Evolutionary conservation across 2,113 vertebrate species (phyloP).

Genomic region (Fulica atra): DNA sequence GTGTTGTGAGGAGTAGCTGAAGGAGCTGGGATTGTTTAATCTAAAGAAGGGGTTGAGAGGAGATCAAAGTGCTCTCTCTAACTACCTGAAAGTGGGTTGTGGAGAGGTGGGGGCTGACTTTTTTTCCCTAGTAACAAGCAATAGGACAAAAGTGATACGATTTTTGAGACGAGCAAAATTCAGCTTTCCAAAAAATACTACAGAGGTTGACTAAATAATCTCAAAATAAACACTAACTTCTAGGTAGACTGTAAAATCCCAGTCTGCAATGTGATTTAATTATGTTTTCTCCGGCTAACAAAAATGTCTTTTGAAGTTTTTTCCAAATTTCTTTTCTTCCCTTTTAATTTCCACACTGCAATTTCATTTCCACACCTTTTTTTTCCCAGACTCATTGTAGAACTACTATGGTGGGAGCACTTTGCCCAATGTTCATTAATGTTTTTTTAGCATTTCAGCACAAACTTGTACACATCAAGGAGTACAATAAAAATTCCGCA

Average conservation of each 20-base stretch:
- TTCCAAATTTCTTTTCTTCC: background rate
- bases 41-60: too few relatives aligned
- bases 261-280: background rate
- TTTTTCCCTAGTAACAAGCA: too few relatives aligned
- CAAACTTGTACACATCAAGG: background rate
- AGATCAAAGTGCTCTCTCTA: too few relatives aligned
- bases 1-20: too few relatives aligned
- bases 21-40: too few relatives aligned
- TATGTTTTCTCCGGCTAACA: background rate
- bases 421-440: background rate
- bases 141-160: too few relatives aligned
- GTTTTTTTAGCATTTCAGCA: background rate
- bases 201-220: background rate
- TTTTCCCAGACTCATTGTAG: background rate
- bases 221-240: background rate
- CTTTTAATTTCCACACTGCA: background rate
- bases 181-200: background rate
- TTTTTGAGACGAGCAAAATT: background rate
- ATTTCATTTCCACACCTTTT: too few relatives aligned
- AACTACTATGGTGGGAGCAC: accelerated
- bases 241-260: background rate
- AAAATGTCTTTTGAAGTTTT: background rate
- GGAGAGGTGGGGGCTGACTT: too few relatives aligned
- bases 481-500: background rate
- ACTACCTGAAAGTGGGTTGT: too few relatives aligned